Evolutionary conservation across 2,797 vertebrate genomes (phyloP).

Genomic region (Parotocinclus haroldoi): DNA sequence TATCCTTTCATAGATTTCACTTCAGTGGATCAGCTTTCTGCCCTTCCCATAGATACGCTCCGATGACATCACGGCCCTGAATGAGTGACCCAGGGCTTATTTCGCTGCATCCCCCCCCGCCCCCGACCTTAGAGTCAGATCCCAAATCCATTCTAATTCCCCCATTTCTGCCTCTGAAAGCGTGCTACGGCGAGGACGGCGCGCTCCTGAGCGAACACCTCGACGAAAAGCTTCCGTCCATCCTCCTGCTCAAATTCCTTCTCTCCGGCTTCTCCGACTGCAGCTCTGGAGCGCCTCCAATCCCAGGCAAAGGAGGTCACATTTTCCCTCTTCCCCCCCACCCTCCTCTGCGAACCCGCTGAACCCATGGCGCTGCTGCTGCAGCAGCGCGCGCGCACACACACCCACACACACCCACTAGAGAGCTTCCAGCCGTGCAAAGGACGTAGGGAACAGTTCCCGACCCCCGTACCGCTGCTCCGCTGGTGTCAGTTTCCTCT

Average conservation of each 20-base stretch:
- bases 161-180: too few relatives aligned
- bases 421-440: slow-evolving; percentile 4
- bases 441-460: not conserved
- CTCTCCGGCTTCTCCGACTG: slow-evolving; percentile 46
- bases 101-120: too few relatives aligned
- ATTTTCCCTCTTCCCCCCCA: slow-evolving; percentile 19
- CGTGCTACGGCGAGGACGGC: too few relatives aligned
- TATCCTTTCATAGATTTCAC: too few relatives aligned
- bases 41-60: too few relatives aligned
- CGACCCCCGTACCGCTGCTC: slow-evolving; percentile 11
- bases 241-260: slow-evolving; percentile 41
- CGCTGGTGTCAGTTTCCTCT: not conserved
- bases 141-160: too few relatives aligned
- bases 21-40: too few relatives aligned
- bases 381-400: slow-evolving; percentile 37
- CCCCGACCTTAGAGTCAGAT: too few relatives aligned
- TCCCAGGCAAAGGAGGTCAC: slow-evolving; percentile 54
- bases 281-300: slow-evolving; percentile 51
- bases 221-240: not conserved
- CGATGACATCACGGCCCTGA: too few relatives aligned
- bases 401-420: too few relatives aligned
- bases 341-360: slow-evolving; percentile 48
- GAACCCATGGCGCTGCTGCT: slow-evolving; percentile 50
- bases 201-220: too few relatives aligned
- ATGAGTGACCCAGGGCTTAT: too few relatives aligned